phyloP scores from a whole-genome alignment of 1,140 invertebrate species.

The Ostrea edulis region DNA sequence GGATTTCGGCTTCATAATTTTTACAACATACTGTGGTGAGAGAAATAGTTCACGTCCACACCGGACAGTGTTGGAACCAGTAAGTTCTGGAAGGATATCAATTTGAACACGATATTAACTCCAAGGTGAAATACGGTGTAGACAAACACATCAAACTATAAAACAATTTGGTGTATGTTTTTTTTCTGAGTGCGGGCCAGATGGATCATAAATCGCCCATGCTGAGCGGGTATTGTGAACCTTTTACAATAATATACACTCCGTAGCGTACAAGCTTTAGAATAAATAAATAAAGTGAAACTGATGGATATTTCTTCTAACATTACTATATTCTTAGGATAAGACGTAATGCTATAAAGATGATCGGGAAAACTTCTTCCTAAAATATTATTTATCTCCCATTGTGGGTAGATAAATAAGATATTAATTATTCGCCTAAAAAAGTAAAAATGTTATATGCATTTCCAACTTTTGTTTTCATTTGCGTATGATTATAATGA shows the following conservation, averaged over 20 bases:
- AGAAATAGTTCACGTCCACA: conserved; percentile 54
- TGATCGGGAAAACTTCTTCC: too few species aligned
- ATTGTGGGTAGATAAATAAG: too few species aligned
- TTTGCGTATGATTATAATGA: too few species aligned
- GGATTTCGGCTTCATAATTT: too few species aligned
- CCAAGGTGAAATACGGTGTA: conserved; percentile 41
- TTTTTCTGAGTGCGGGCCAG: conserved; percentile 51
- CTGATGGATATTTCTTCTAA: too few species aligned
- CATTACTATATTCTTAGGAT: too few species aligned
- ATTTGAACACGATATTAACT: conserved; percentile 53
- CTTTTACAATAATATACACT: conserved; percentile 52
- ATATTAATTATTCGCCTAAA: too few species aligned
- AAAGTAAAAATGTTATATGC: too few species aligned
- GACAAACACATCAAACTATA: conserved; percentile 44
- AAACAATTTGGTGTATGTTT: conserved; percentile 51
- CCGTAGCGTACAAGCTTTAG: conserved; percentile 90
- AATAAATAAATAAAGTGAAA: too few species aligned
- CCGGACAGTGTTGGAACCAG: conserved; percentile 54
- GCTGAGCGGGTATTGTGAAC: conserved; percentile 94
- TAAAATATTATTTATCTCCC: too few species aligned
- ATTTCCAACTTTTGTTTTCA: too few species aligned
- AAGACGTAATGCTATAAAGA: too few species aligned
- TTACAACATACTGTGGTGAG: conserved; percentile 6
- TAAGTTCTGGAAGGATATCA: conserved; percentile 78
- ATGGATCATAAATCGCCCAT: conserved; percentile 64